phyloP scores from a whole-genome alignment of 1,140 invertebrate genomes.

The Zaprionus camerounensis region DNA sequence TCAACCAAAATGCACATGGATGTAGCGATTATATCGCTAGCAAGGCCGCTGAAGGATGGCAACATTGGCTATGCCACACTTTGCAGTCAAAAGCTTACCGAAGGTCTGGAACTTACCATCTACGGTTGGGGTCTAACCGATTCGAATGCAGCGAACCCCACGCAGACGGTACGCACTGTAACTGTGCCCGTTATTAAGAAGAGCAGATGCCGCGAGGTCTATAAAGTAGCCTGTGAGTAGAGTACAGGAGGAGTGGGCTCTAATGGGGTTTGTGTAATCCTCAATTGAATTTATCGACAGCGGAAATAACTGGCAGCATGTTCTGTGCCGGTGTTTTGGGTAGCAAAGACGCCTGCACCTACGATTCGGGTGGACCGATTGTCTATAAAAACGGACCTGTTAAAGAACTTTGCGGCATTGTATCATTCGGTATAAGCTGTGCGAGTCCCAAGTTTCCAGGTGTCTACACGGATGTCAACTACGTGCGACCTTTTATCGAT shows the following conservation, averaged over 20 bases:
- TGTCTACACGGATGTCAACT: conserved; percentile 66
- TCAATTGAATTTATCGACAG: background rate
- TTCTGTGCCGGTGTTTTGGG: conserved; percentile 58
- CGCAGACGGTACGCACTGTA: conserved; percentile 38
- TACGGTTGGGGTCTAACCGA: conserved; percentile 62
- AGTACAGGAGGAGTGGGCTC: background rate
- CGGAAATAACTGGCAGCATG: conserved; percentile 51
- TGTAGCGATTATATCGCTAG: conserved; percentile 48
- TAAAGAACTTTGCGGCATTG: conserved; percentile 64
- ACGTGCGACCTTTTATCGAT: conserved; percentile 71
- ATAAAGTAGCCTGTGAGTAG: conserved; percentile 37
- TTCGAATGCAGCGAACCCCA: background rate
- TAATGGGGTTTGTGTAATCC: background rate
- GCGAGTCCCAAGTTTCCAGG: conserved; percentile 61
- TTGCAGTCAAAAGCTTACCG: conserved; percentile 19
- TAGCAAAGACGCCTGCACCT: conserved; percentile 65
- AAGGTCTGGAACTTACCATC: conserved; percentile 26
- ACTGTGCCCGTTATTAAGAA: conserved; percentile 53
- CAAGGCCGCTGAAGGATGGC: background rate
- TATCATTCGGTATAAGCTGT: conserved; percentile 71
- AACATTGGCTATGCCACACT: conserved; percentile 24
- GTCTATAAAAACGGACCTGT: conserved; percentile 1
- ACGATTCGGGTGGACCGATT: conserved; percentile 71
- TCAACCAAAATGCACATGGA: conserved; percentile 57
- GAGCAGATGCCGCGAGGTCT: conserved; percentile 26